These are phyloP conservation scores for Aspiorhynchus laticeps DNA, from an alignment of 2,113 vertebrate species.

Conservation along the genomic window DNA sequence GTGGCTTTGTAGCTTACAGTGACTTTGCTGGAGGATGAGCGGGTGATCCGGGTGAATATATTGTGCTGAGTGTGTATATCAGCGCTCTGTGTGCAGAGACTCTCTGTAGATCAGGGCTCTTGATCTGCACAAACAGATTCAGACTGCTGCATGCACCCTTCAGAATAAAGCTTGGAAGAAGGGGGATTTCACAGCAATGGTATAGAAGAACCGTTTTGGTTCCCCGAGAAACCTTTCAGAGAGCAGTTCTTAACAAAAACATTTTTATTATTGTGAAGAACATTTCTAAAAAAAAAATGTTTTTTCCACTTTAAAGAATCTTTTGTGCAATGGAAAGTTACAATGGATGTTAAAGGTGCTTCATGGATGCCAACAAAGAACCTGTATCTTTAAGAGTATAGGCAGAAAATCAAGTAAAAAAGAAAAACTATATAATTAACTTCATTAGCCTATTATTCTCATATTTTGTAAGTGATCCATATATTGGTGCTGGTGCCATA, in stretches of 20 bases:
- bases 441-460: neutral
- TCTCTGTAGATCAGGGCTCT: constrained; percentile 3
- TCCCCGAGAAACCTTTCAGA: too few relatives aligned
- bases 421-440: neutral
- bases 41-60: constrained; percentile 21
- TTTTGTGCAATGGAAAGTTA: too few relatives aligned
- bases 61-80: constrained; percentile 44
- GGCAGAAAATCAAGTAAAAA: too few relatives aligned
- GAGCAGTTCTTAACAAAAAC: too few relatives aligned
- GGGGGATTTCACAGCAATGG: too few relatives aligned
- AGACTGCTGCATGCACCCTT: neutral
- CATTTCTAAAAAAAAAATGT: too few relatives aligned
- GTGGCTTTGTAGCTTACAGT: constrained; percentile 24
- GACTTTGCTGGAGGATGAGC: constrained; percentile 27
- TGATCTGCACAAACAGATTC: neutral
- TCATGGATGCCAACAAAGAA: neutral
- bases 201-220: neutral
- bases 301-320: too few relatives aligned
- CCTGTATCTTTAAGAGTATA: neutral
- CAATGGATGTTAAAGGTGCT: neutral
- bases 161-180: neutral
- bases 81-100: neutral
- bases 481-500: neutral
- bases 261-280: too few relatives aligned
- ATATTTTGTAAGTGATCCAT: neutral